Conservation (phyloP, 1,140 invertebrate species). For the Penaeus indicus region DNA sequence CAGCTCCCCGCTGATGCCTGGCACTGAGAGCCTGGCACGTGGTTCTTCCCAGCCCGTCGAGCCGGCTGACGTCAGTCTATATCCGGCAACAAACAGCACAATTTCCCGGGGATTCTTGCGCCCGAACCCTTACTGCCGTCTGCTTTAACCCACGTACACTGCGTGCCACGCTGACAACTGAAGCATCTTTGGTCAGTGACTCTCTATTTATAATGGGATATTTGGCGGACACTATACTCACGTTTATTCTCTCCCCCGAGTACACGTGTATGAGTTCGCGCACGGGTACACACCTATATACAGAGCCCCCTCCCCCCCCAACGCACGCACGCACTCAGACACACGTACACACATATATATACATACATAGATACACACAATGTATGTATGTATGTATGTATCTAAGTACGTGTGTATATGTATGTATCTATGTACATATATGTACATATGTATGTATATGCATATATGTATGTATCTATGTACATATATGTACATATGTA, state of each 20-base stretch:
- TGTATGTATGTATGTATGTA: background rate
- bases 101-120: too few relatives aligned
- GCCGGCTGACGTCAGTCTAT: too few relatives aligned
- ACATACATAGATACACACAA: conserved; percentile 15
- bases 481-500: background rate
- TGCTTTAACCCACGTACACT: too few relatives aligned
- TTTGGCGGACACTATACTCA: background rate
- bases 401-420: background rate
- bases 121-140: too few relatives aligned
- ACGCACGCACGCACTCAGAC: conserved; percentile 35
- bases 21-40: too few relatives aligned
- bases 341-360: conserved; percentile 43
- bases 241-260: background rate
- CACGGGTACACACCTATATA: background rate
- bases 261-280: conserved; percentile 7
- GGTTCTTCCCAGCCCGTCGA: too few relatives aligned
- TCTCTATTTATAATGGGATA: too few relatives aligned
- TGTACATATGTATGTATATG: background rate
- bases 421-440: background rate
- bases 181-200: too few relatives aligned
- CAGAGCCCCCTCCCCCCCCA: background rate
- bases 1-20: too few relatives aligned
- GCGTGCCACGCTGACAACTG: too few relatives aligned
- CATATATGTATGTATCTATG: background rate
- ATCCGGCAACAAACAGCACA: too few relatives aligned